phyloP scores from a whole-genome alignment of 23 tunicate genomes.

The Trididemnum miniatum region DNA sequence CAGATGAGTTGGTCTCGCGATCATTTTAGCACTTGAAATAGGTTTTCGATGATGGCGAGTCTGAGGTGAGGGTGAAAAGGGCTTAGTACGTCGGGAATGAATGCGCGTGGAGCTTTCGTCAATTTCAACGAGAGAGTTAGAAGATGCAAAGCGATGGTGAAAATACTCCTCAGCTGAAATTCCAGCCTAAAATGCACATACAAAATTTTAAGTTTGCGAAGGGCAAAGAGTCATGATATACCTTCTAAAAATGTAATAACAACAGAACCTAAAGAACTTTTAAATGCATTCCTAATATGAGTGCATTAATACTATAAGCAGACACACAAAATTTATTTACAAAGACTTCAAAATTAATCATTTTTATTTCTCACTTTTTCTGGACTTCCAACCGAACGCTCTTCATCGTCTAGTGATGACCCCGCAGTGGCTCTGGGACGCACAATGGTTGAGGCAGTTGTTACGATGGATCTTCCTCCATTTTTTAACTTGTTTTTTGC shows the following conservation, averaged over 20 bases:
- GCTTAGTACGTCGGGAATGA: conserved; percentile 5
- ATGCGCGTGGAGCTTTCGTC: conserved; percentile 44
- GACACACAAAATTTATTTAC: too few species aligned
- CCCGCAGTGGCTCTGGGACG: conserved; percentile 16
- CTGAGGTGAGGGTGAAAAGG: not conserved
- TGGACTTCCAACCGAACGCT: conserved; percentile 41
- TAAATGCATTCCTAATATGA: too few species aligned
- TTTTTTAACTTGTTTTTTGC: conserved; percentile 14
- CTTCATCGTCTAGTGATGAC: conserved; percentile 39
- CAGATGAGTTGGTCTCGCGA: not conserved
- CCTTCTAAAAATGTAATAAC: too few species aligned
- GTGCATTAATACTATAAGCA: too few species aligned
- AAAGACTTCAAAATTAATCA: too few species aligned
- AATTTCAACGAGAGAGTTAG: conserved; percentile 23
- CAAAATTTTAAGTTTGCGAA: too few species aligned
- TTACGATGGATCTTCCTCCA: not conserved
- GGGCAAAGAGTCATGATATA: too few species aligned
- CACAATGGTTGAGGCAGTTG: not conserved
- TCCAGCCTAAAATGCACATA: too few species aligned
- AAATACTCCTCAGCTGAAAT: not conserved
- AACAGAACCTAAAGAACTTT: too few species aligned
- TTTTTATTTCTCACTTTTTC: conserved; percentile 16
- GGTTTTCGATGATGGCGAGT: not conserved
- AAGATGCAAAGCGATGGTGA: not conserved
- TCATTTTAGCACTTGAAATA: not conserved